Evolutionary conservation across 64 coral and sea anemone genomes (phyloP), one percentile per base, ranked within the genome.

Genomic region (Dendronephthya gigantea): DNA sequence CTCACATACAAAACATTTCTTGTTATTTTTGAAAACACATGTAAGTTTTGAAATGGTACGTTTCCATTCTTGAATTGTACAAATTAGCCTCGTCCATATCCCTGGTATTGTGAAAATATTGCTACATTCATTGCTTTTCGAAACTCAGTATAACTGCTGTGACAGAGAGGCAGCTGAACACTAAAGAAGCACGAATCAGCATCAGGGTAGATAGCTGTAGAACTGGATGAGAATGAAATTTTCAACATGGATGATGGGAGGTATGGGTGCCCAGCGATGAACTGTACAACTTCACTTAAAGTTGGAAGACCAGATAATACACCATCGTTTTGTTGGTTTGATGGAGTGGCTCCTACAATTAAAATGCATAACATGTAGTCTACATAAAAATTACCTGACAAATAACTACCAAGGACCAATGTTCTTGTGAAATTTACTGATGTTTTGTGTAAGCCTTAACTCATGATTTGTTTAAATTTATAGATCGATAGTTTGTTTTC

Each of bases 51-150:
- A n/a, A n/a, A n/a, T n/a, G n/a, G n/a, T n/a, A n/a, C n/a, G n/a
- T n/a, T n/a, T n/a, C n/a, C n/a, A n/a, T n/a, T n/a, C n/a, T n/a
- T n/a, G n/a, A n/a, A n/a, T n/a, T n/a, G n/a, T n/a, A n/a, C n/a
- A n/a, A n/a, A 16, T 29, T 85, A 79, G 75, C 85, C 85, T 87
- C 85, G 65, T 28, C 85, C 85, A 87, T 70, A 87, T 41, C 85
- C 68, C 65, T 70, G 56, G 70, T 74, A 41, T 49, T 87, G 85
- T 13, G 36, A 23, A 15, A 68, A 45, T 28, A 87, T 49, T 72
- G 85, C 85, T 34, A 68, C 47, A 23, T 87, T 87, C 66, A 87
- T 45, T 39, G 85, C 85, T 12, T 79, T 65, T 76, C 68, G 66
- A 68, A 87, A 87, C 34, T 87, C 85, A 17, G 2, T 23, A 68